Evolutionary conservation across 1,140 invertebrate genomes (phyloP).

Genomic region (Harpegnathos saltator): DNA sequence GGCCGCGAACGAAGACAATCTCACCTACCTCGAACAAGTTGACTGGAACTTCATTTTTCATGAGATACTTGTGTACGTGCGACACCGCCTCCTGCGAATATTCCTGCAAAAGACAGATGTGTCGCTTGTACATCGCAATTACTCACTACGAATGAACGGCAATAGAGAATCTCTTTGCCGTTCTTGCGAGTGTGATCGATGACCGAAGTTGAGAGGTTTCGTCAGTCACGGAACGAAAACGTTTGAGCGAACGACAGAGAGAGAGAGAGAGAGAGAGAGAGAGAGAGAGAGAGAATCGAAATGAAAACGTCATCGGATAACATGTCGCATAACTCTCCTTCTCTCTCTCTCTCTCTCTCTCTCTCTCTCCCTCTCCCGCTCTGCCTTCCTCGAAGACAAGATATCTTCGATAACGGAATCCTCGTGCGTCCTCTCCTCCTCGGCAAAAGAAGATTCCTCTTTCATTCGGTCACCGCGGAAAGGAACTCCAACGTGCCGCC

Average conservation of each 20-base stretch:
- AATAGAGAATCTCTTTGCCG: background rate
- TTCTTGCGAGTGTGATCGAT: background rate
- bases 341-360: background rate
- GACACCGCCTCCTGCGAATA: conserved; percentile 98
- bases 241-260: background rate
- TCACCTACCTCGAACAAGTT: conserved; percentile 97
- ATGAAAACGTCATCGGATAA: background rate
- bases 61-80: conserved; percentile 98
- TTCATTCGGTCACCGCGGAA: background rate
- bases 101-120: conserved; percentile 90
- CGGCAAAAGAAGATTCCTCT: background rate
- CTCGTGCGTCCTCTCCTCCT: background rate
- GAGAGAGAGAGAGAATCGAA: too few species aligned
- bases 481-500: background rate
- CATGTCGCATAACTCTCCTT: background rate
- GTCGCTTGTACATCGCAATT: background rate
- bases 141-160: background rate
- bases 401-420: too few species aligned
- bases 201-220: background rate
- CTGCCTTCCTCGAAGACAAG: too few species aligned
- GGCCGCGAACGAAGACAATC: conserved; percentile 55
- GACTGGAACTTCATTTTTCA: conserved; percentile 98
- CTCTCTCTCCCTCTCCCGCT: too few species aligned
- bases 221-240: background rate
- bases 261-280: background rate